Evolutionary conservation across 2,888 invertebrate genomes (phyloP).

Genomic region (Ceramica pisi): DNA sequence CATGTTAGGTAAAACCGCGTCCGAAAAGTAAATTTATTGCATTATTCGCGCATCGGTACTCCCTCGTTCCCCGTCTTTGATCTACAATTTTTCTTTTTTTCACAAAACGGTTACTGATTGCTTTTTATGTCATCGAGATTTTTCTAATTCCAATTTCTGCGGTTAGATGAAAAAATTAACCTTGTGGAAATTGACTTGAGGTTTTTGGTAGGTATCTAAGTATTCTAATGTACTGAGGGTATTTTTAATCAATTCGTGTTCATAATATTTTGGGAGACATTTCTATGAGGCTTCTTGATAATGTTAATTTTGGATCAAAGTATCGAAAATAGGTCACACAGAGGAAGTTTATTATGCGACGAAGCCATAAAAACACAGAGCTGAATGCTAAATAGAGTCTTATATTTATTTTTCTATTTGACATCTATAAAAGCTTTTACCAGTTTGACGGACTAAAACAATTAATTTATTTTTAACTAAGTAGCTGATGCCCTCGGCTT

Average conservation of each 20-base stretch:
- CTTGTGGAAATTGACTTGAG: conserved; percentile 50
- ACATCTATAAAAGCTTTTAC: too few species aligned
- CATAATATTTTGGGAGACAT: not conserved
- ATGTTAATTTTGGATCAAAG: not conserved
- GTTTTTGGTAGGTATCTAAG: conserved; percentile 20
- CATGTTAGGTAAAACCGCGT: conserved; percentile 74
- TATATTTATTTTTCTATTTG: too few species aligned
- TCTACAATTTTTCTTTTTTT: conserved; percentile 78
- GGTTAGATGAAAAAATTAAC: conserved; percentile 64
- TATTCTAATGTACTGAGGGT: not conserved
- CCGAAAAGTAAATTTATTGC: conserved; percentile 83
- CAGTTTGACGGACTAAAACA: too few species aligned
- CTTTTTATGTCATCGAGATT: conserved; percentile 78
- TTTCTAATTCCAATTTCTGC: conserved; percentile 65
- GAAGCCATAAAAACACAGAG: too few species aligned
- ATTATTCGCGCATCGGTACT: conserved; percentile 81
- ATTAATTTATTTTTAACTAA: too few species aligned
- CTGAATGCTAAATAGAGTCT: too few species aligned
- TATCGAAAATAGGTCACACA: too few species aligned
- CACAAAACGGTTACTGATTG: conserved; percentile 73
- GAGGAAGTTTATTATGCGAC: too few species aligned
- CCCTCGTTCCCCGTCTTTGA: conserved; percentile 79
- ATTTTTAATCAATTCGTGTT: not conserved
- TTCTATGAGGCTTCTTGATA: not conserved
- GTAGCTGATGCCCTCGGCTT: too few species aligned